These are phyloP conservation scores for Ligdia adustata DNA, from an alignment of 2,888 invertebrate genomes.

Conservation along the genomic window DNA sequence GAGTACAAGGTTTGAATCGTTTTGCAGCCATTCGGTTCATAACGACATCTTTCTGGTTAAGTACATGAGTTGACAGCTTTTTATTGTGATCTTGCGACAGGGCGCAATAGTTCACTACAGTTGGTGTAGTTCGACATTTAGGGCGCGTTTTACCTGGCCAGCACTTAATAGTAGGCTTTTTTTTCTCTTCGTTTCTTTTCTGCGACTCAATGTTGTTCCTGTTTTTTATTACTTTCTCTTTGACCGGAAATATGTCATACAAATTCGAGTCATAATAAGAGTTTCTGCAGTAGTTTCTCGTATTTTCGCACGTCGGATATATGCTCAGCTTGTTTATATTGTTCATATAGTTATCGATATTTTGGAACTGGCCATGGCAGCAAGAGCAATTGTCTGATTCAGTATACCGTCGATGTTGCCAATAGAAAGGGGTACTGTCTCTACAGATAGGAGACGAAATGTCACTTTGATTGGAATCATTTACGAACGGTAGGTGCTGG, in stretches of 20 bases:
- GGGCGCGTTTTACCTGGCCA: constrained; percentile 47
- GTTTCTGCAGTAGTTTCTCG: constrained; percentile 37
- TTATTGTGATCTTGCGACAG: constrained; percentile 20
- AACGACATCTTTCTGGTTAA: constrained; percentile 24
- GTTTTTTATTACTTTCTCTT: constrained; percentile 52
- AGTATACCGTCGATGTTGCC: constrained; percentile 10
- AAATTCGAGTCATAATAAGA: constrained; percentile 63
- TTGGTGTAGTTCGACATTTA: constrained; percentile 29
- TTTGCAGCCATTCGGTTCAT: constrained; percentile 23
- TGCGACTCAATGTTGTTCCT: constrained; percentile 38
- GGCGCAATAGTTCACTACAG: constrained; percentile 39
- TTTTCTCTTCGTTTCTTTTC: constrained; percentile 44
- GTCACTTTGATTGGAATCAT: constrained; percentile 52
- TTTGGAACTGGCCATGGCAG: constrained; percentile 57
- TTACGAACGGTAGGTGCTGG: constrained; percentile 42
- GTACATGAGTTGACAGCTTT: constrained; percentile 23
- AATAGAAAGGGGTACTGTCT: constrained; percentile 15
- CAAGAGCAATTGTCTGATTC: constrained; percentile 65
- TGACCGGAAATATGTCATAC: constrained; percentile 70
- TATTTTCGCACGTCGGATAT: constrained; percentile 25
- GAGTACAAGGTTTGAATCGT: constrained; percentile 29
- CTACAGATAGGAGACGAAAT: constrained; percentile 63
- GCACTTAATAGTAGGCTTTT: constrained; percentile 36
- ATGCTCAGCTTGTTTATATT: constrained; percentile 25
- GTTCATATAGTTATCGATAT: constrained; percentile 54